A percentile compares a stretch with the other conserved stretches of the same genome.
Evolutionary conservation across 2,113 vertebrate species (phyloP).

Genomic region (Odontesthes bonariensis): DNA sequence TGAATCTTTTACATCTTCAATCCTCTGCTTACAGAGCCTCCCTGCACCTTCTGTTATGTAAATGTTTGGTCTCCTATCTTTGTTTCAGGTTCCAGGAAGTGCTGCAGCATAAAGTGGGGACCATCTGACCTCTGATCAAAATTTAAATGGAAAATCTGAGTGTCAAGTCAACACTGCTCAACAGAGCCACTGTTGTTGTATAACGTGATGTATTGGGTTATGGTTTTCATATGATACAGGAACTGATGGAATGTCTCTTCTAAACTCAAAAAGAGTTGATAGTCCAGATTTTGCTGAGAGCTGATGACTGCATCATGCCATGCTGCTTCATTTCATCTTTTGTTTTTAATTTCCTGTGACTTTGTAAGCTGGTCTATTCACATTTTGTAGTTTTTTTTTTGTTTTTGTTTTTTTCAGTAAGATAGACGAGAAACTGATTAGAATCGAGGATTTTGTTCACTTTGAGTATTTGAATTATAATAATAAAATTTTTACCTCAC

Average conservation of each 20-base stretch:
- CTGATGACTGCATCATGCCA: neutral
- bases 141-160: conserved; percentile 24
- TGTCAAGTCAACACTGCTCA: conserved; percentile 3
- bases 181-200: conserved; percentile 24
- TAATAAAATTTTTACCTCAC: conserved; percentile 58
- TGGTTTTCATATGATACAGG: conserved; percentile 3
- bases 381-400: neutral
- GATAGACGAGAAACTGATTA: neutral
- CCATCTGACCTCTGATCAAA: conserved; percentile 36
- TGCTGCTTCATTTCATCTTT: neutral
- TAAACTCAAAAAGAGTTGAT: conserved; percentile 7
- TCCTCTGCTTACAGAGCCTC: too few species aligned
- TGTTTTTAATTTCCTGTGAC: conserved; percentile 17
- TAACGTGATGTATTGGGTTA: conserved; percentile 31
- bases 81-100: conserved; percentile 51
- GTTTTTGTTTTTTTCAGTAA: neutral
- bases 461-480: conserved; percentile 32
- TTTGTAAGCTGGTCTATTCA: conserved; percentile 1
- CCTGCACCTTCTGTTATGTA: neutral
- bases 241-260: conserved; percentile 7
- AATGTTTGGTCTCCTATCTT: neutral
- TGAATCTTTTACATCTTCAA: too few species aligned
- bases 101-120: conserved; percentile 22
- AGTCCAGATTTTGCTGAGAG: neutral
- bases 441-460: conserved; percentile 13